Conservation (phyloP, 2,888 invertebrate genomes). For the Lasioglossum figueresi region DNA sequence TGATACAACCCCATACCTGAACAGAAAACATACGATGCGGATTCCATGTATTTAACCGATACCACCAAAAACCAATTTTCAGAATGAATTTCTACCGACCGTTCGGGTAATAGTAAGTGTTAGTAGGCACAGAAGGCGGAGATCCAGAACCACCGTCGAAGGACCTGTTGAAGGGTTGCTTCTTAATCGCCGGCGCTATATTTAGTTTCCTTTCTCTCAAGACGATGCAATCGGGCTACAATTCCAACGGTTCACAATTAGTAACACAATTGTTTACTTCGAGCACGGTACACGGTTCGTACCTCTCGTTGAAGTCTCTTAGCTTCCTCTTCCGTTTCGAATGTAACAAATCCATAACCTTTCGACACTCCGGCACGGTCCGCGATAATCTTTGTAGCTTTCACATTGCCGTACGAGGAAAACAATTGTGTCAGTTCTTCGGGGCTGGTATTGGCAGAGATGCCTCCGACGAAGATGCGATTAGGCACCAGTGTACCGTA, state of each 20-base stretch:
- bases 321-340: conserved; percentile 95
- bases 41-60: not conserved
- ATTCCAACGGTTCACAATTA: conserved; percentile 49
- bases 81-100: conserved; percentile 76
- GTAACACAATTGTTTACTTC: not conserved
- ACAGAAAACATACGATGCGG: not conserved
- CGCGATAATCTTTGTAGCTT: conserved; percentile 96
- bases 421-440: conserved; percentile 96
- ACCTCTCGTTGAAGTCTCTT: conserved; percentile 90
- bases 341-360: conserved; percentile 95
- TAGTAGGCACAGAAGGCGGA: conserved; percentile 85
- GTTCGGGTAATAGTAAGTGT: conserved; percentile 85
- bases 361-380: conserved; percentile 98
- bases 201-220: conserved; percentile 92
- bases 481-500: conserved; percentile 95
- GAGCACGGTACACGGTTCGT: conserved; percentile 53
- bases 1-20: conserved; percentile 83
- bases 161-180: conserved; percentile 87
- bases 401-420: conserved; percentile 94
- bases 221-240: conserved; percentile 90
- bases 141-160: conserved; percentile 85
- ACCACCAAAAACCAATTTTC: not conserved
- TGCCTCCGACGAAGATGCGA: conserved; percentile 98
- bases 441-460: conserved; percentile 96
- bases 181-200: conserved; percentile 94